Evolutionary conservation across 1,140 invertebrate species (phyloP).

Genomic region (Drosophila trapezifrons): DNA sequence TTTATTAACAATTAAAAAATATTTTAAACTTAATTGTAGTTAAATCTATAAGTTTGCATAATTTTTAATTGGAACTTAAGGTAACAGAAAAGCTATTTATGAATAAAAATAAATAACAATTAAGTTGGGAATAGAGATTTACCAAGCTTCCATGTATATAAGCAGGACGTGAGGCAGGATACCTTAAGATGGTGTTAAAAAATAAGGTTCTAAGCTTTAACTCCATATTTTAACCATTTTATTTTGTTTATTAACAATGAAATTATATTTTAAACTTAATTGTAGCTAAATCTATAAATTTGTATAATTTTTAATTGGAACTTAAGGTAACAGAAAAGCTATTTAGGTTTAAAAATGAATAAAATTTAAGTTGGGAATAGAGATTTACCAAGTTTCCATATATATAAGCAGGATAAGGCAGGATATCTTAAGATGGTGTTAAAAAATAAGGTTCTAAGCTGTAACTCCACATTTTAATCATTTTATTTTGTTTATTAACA

Average conservation of each 20-base stretch:
- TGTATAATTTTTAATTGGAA: too few relatives aligned
- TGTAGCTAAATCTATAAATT: too few relatives aligned
- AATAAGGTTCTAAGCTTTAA: not conserved
- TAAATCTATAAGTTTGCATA: too few relatives aligned
- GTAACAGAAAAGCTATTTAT: not conserved
- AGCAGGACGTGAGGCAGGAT: not conserved
- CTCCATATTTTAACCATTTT: accelerated
- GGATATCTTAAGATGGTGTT: not conserved
- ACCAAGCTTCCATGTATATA: too few relatives aligned
- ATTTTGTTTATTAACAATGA: too few relatives aligned
- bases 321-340: not conserved
- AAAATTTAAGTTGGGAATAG: not conserved
- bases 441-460: not conserved
- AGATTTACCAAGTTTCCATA: too few relatives aligned
- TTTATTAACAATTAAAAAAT: too few relatives aligned
- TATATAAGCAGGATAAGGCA: not conserved
- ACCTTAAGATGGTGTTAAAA: not conserved
- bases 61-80: not conserved
- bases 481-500: not conserved
- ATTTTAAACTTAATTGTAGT: too few relatives aligned
- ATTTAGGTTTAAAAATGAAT: too few relatives aligned
- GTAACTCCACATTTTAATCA: too few relatives aligned
- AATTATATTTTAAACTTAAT: too few relatives aligned
- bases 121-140: too few relatives aligned
- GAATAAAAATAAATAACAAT: not conserved